A percentile compares a stretch with the other conserved stretches of the same genome.
These are phyloP conservation scores for Ditylenchus dipsaci DNA, from an alignment of 1,140 invertebrate species.

Conservation along the genomic window DNA sequence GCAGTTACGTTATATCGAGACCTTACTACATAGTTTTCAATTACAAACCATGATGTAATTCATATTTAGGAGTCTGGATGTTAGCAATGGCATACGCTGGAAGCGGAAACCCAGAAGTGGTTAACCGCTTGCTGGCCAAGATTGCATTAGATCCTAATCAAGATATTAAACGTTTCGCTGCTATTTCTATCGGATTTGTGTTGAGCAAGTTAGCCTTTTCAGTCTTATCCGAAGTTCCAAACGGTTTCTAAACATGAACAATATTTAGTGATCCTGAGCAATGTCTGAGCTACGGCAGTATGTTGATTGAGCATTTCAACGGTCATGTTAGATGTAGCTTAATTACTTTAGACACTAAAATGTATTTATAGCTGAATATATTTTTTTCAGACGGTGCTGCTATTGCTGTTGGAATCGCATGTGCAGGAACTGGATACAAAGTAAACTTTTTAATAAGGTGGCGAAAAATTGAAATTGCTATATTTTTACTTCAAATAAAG, in stretches of 20 bases:
- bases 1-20: slow-evolving; percentile 30
- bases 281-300: slow-evolving; percentile 52
- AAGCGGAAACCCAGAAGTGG: slow-evolving; percentile 91
- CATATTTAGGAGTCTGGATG: background rate
- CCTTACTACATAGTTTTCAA: slow-evolving; percentile 75
- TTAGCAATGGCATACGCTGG: slow-evolving; percentile 97
- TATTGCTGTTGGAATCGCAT: slow-evolving; percentile 96
- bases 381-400: slow-evolving; percentile 78
- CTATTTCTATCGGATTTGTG: slow-evolving; percentile 92
- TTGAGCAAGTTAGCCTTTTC: slow-evolving; percentile 70
- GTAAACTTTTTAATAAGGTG: too few species aligned
- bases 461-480: too few species aligned
- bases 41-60: slow-evolving; percentile 53
- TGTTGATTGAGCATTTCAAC: slow-evolving; percentile 93
- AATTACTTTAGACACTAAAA: too few species aligned
- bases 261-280: slow-evolving; percentile 54
- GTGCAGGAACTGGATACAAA: slow-evolving; percentile 87
- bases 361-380: too few species aligned
- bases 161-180: slow-evolving; percentile 92
- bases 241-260: background rate
- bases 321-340: slow-evolving; percentile 76
- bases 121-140: slow-evolving; percentile 85
- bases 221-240: background rate
- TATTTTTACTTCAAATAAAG: too few species aligned
- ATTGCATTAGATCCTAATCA: slow-evolving; percentile 97